A percentile compares a stretch with the other conserved stretches of the same genome.
phyloP scores from a whole-genome alignment of 2,797 vertebrate genomes.

The Esox lucius region DNA sequence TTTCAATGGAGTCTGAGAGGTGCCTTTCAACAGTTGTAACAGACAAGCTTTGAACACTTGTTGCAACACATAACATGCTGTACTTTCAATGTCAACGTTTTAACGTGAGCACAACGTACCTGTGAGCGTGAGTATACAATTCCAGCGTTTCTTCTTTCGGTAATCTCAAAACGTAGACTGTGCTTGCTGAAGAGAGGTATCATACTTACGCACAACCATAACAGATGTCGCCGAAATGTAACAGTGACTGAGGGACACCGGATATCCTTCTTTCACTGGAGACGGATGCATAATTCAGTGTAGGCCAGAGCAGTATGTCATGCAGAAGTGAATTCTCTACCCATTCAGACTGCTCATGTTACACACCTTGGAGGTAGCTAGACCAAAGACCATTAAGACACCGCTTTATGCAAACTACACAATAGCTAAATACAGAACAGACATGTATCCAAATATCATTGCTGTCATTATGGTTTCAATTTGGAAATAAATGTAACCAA shows the following conservation, averaged over 20 bases:
- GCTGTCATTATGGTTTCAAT: background rate
- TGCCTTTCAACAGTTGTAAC: conserved; percentile 43
- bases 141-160: background rate
- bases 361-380: conserved; percentile 36
- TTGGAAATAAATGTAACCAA: background rate
- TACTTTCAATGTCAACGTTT: background rate
- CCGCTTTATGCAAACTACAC: background rate
- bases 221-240: conserved; percentile 34
- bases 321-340: conserved; percentile 45
- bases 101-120: background rate
- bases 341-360: conserved; percentile 62
- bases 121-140: background rate
- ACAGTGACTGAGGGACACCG: conserved; percentile 55
- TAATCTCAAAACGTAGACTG: background rate
- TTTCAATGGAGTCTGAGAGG: conserved; percentile 56
- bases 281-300: conserved; percentile 75
- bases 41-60: conserved; percentile 40
- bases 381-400: background rate
- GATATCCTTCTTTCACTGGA: conserved; percentile 62
- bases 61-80: background rate
- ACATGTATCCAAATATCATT: too few species aligned
- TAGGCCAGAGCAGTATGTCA: conserved; percentile 56
- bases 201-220: conserved; percentile 19
- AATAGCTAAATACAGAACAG: background rate
- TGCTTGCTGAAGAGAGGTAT: background rate